Conservation (phyloP, 1,140 invertebrate species). For the Zaprionus davidi region DNA sequence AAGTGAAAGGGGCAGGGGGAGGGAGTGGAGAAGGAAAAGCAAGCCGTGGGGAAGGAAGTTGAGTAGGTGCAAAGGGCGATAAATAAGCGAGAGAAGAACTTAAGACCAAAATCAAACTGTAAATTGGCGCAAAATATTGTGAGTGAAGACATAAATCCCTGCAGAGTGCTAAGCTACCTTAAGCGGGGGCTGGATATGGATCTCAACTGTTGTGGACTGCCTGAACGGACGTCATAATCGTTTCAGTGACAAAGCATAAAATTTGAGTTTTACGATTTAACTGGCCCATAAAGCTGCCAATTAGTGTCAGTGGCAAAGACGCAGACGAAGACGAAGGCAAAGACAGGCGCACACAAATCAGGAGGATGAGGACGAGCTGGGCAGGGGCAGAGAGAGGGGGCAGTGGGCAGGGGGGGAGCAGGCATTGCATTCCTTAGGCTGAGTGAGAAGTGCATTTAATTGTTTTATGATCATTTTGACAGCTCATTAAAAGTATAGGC, state of each 20-base stretch:
- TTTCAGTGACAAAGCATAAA: slow-evolving; percentile 83
- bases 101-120: slow-evolving; percentile 75
- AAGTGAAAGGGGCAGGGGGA: slow-evolving; percentile 8
- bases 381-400: neutral
- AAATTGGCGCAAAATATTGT: slow-evolving; percentile 69
- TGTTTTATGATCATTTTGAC: slow-evolving; percentile 81
- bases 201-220: slow-evolving; percentile 29
- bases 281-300: slow-evolving; percentile 82
- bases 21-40: neutral
- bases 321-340: slow-evolving; percentile 14
- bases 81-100: slow-evolving; percentile 51
- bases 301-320: slow-evolving; percentile 76
- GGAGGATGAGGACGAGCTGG: neutral
- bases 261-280: slow-evolving; percentile 83
- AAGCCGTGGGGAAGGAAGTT: slow-evolving; percentile 14
- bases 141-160: slow-evolving; percentile 69
- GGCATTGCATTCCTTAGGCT: slow-evolving; percentile 27
- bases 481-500: slow-evolving; percentile 67
- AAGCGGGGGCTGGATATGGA: slow-evolving; percentile 26
- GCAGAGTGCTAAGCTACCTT: slow-evolving; percentile 46
- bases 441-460: slow-evolving; percentile 76
- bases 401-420: neutral
- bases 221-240: slow-evolving; percentile 77
- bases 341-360: neutral
- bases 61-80: slow-evolving; percentile 62